Base-by-base conservation (phyloP, 2,113 vertebrate genomes). In the Amblyornis subalaris region DNA sequence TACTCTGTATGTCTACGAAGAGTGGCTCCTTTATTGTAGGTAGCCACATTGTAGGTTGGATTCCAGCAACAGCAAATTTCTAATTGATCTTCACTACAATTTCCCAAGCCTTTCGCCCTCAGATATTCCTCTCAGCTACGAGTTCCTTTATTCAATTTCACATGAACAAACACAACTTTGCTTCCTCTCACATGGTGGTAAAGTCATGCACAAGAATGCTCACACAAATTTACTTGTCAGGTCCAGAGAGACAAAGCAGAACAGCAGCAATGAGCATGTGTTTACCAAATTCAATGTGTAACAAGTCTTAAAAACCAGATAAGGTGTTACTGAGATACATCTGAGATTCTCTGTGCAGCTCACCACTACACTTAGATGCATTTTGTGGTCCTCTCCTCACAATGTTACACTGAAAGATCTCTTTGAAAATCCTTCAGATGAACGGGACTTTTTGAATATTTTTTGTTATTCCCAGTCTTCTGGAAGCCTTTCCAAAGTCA, bases 251-350 rank as follows among this genome's bases (percentile, higher is more conserved):
- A 45, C 73, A 76, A 84, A 47, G 12, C 28, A 70, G 17, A 76
- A n/a, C 3, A 28, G 33, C 15, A 71, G 51, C 38, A 42, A 12
- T 12, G 4, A 77, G 14, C 29, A 11, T 0, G 0, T 17, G 50
- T 44, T 67, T 70, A 61, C 31, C 36, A 85, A 29, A 4, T 33
- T 33, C 18, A 36, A 0, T 5, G 13, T 26, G 17, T n/a, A 24
- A 10, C 17, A 90, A 40, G 17, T 40, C 33, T 50, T 51, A 64
- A 71, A 90, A 83, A 25, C 0, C 23, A 55, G n/a, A 4, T 14
- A 31, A 67, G 17, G 9, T 44, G 35, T 25, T 28, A 22, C 44
- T 78, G 18, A 74, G 55, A 61, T 51, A 69, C 0, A 1, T 19
- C 38, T 87, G 22, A 16, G 38, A 42, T 55, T 76, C 11, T 53